Evolutionary conservation across 2,888 invertebrate species (phyloP), one percentile per base, ranked within the genome.

Genomic region (Dione juno): DNA sequence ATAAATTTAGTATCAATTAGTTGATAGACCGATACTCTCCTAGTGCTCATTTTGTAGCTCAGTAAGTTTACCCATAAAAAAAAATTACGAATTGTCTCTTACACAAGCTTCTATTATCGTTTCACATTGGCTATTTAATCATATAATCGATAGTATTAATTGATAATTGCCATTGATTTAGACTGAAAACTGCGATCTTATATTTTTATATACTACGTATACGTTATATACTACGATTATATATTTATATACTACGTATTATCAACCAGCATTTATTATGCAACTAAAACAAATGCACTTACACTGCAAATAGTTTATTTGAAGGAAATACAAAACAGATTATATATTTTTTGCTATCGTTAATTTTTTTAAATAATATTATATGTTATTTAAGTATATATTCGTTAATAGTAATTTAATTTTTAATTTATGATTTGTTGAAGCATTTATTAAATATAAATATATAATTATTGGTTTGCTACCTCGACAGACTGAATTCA

Each of bases 191-290:
- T 57, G 37, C 37, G 57, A 13, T 57, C 37, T 16, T 9, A 54
- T 54, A 16, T 16, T n/a, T n/a, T n/a, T n/a, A n/a, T n/a, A n/a
- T n/a, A n/a, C n/a, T n/a, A n/a, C n/a, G n/a, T n/a, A n/a, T n/a
- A n/a, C n/a, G n/a, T n/a, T n/a, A n/a, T n/a, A n/a, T n/a, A n/a
- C n/a, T n/a, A n/a, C n/a, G n/a, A n/a, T n/a, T n/a, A n/a, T n/a
- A n/a, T 16, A 37, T 57, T 57, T n/a, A 37, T 37, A 37, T 37
- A 37, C 37, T 57, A 37, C 54, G 35, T 11, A 57, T 57, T 16
- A 16, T n/a, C n/a, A 35, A 57, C n/a, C 16, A 40, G 13, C 57
- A 11, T 57, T 57, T 57, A 57, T 57, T 40, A 57, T 57, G 57
- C 16, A 57, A 57, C 40, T 37, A 16, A 16, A 57, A 37, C 57